Evolutionary conservation across 1,140 invertebrate genomes (phyloP).

Genomic region (Spodoptera litura): DNA sequence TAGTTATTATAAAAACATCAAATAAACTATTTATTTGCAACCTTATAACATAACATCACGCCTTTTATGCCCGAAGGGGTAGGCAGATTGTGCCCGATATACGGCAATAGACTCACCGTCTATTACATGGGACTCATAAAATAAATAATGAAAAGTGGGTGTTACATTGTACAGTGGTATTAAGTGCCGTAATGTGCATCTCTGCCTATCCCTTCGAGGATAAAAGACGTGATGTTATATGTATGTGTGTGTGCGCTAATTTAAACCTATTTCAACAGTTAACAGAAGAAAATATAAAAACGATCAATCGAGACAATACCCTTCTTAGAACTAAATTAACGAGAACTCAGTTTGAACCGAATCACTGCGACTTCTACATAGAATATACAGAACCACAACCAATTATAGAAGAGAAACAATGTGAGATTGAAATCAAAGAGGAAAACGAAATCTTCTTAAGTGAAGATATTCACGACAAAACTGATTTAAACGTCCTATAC

Average conservation of each 20-base stretch:
- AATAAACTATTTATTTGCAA: too few species aligned
- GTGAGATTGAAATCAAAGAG: constrained; percentile 49
- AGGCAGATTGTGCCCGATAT: too few species aligned
- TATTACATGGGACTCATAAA: too few species aligned
- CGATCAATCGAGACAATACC: constrained; percentile 62
- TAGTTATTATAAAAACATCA: too few species aligned
- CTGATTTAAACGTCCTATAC: constrained; percentile 16
- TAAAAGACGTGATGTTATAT: too few species aligned
- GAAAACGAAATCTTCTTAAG: constrained; percentile 52
- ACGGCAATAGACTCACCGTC: too few species aligned
- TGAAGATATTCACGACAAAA: not conserved
- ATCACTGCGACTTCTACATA: constrained; percentile 54
- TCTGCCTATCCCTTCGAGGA: too few species aligned
- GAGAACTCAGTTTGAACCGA: constrained; percentile 50
- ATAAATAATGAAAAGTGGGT: too few species aligned
- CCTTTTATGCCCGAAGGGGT: too few species aligned
- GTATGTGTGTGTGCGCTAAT: not conserved
- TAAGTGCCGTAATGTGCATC: too few species aligned
- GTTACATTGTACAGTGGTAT: too few species aligned
- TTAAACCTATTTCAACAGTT: constrained; percentile 62
- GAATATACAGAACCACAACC: not conserved
- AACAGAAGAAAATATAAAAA: constrained; percentile 61
- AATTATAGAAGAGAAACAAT: constrained; percentile 1
- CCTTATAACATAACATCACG: too few species aligned
- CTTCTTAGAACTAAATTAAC: constrained; percentile 54